These are phyloP conservation scores for Propithecus coquereli DNA, from an alignment of 2,113 vertebrate species.

Conservation along the genomic window DNA sequence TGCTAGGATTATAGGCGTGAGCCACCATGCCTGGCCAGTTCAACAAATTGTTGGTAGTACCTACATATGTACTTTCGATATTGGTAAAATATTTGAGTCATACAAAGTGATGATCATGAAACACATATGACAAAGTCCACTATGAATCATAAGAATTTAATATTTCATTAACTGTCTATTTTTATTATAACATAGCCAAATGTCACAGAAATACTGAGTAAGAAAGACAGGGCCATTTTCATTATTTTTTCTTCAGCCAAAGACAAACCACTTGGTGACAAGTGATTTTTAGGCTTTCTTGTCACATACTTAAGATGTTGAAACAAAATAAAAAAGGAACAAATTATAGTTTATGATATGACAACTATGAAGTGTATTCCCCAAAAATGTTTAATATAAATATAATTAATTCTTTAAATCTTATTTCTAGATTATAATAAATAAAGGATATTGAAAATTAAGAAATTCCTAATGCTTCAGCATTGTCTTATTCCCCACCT, in stretches of 20 bases:
- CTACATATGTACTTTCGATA: background rate
- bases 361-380: background rate
- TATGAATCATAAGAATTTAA: background rate
- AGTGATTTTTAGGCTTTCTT: background rate
- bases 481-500: background rate
- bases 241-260: background rate
- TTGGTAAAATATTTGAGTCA: background rate
- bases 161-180: background rate
- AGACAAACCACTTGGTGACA: background rate
- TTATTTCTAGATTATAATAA: background rate
- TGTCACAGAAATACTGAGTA: background rate
- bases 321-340: background rate
- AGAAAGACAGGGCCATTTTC: background rate
- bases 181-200: background rate
- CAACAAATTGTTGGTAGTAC: background rate
- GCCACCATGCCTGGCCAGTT: too few relatives aligned
- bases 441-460: background rate
- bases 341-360: background rate
- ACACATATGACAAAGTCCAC: background rate
- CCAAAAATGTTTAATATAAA: background rate
- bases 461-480: background rate
- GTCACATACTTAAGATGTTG: background rate
- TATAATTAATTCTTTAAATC: background rate
- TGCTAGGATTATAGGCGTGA: too few relatives aligned
- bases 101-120: background rate